Evolutionary conservation across 2,113 vertebrate genomes (phyloP), one percentile per base, ranked within the genome.

Genomic region (Semicossyphus pulcher): DNA sequence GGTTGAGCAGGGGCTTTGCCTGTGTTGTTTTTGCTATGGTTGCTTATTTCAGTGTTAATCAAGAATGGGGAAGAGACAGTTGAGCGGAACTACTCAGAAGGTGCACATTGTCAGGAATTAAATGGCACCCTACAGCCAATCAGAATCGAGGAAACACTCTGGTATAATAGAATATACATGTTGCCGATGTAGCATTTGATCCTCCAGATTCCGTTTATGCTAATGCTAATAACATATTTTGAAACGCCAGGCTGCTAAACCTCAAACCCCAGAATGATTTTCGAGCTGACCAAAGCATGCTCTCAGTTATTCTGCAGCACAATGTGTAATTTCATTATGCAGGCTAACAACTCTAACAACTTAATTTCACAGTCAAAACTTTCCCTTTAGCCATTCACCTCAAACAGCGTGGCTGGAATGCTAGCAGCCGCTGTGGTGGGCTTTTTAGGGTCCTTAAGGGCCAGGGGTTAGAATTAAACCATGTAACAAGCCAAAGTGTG

Each of bases 401-500:
- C 84, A 76, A 67, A 57, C 65, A 60, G 23, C 41, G 31, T 14
- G 41, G 42, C 45, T 87, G 78, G 83, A 87, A 91, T 67, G 74
- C 57, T 73, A 88, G 69, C 72, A 77, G 78, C 58, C 74, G 44
- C 73, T 90, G 89, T 72, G 89, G 87, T 89, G 76, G 66, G 76
- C 41, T 70, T 78, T 84, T 91, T 69, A 81, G 66, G 65, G 78
- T 83, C 87, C 79, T 77, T 32, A 14, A 42, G 84, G 88, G 71
- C 79, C 76, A 54, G 58, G 65, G 86, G 86, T 89, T 79, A 81
- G 78, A 70, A 77, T 79, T 76, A 86, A 89, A 78, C 42, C 72
- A 51, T 69, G 78, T 66, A 77, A 77, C 51, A 72, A 83, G 76
- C 83, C 84, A 81, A 67, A 86, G 61, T 78, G 74, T 76, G 83